phyloP scores from a whole-genome alignment of 30 jellyfish, hydroid and myxozoan genomes.

The Pseudorhiza aurosa region DNA sequence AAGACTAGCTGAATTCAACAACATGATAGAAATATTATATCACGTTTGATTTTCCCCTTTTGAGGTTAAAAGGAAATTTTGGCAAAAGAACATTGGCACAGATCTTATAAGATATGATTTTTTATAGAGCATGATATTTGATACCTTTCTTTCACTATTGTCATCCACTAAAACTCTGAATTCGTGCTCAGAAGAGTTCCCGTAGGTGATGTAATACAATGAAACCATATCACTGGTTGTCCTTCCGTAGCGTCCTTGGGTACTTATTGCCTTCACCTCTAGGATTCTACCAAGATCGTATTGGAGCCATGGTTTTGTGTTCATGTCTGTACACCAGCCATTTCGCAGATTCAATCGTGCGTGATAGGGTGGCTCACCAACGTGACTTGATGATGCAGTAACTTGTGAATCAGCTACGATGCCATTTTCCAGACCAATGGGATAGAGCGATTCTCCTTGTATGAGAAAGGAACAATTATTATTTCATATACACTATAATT shows the following conservation, averaged over 20 bases:
- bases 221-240: constrained; percentile 31
- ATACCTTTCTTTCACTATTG: constrained; percentile 13
- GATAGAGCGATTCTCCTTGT: not conserved
- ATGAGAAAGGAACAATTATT: too few relatives aligned
- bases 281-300: constrained; percentile 23
- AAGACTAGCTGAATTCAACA: too few relatives aligned
- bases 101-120: not conserved
- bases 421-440: constrained; percentile 42
- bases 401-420: constrained; percentile 28
- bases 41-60: too few relatives aligned
- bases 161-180: not conserved
- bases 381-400: constrained; percentile 33
- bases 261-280: constrained; percentile 20
- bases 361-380: constrained; percentile 42
- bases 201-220: not conserved
- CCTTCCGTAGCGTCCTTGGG: constrained; percentile 38
- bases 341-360: constrained; percentile 33
- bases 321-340: constrained; percentile 16
- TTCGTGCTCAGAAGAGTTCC: not conserved
- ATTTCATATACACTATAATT: too few relatives aligned
- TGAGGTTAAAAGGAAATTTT: not conserved
- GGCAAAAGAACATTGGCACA: not conserved
- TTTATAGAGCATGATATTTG: too few relatives aligned
- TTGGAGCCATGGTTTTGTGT: constrained; percentile 19
- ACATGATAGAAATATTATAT: too few relatives aligned